Base-by-base conservation (phyloP, 2,888 invertebrate species). In the Sinopyrophorus schimmeli region DNA sequence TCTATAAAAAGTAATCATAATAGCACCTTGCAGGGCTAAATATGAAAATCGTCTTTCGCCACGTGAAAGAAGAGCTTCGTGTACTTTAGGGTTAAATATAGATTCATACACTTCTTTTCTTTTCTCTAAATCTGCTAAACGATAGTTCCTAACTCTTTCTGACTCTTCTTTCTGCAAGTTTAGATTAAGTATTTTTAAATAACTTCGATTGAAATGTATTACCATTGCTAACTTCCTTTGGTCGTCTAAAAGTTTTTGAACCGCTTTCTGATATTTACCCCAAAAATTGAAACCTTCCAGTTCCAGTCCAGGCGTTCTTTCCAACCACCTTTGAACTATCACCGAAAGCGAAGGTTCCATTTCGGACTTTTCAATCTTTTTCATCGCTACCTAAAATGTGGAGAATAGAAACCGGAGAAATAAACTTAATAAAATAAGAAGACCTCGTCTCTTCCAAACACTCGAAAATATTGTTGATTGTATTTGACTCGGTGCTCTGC, bases 1-100 rank as follows among this genome's bases (percentile, higher is more conserved):
- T 30, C 97, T 79, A 75, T 98, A 98, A 71, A 97, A 88, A 1
- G 91, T 96, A 44, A 99, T 96, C 91, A 99, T 92, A 68, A 99
- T 88, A 15, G 98, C 98, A 3, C 98, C 99, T 69, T 97, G 95
- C 39, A 98, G 77, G 0, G 98, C 98, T 47, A 82, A 82, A 73
- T 97, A 92, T 2, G 90, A 89, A 60, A 99, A 84, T 53, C 95
- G 76, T 43, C 95, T 79, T 62, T 94, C 93, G 9, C 96, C 96
- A 52, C 95, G 81, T 1, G 86, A 81, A 0, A 93, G 80, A 17
- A 95, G 76, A 0, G 89, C 88, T 31, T 89, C 84, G 70, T 98
- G 96, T 2, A 87, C 84, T 0, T 81, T 79, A 1, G 85, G 83
- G 68, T 94, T 89, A 70, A 97, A 93, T 59, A 97, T 88, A 3